Conservation (phyloP, 2,888 invertebrate genomes). For the Drosophila demipolita region DNA sequence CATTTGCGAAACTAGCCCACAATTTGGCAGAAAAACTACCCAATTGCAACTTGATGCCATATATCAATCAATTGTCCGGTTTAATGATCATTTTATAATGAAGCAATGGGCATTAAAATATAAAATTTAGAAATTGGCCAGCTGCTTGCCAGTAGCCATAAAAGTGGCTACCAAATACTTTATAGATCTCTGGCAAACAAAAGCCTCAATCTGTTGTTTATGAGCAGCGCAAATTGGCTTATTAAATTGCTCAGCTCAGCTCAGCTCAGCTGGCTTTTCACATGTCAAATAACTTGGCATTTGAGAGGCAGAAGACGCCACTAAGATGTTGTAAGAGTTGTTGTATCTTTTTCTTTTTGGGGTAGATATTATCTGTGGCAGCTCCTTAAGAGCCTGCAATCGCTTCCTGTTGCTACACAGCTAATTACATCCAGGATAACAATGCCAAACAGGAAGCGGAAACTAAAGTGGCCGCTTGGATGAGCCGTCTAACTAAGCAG, state of each 20-base stretch:
- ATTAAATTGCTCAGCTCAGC: slow-evolving; percentile 41
- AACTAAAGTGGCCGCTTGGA: slow-evolving; percentile 68
- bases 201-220: slow-evolving; percentile 63
- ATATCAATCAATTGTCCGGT: slow-evolving; percentile 70
- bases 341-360: slow-evolving; percentile 11
- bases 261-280: slow-evolving; percentile 50
- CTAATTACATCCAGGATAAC: slow-evolving; percentile 73
- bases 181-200: slow-evolving; percentile 12
- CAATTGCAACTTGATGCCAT: slow-evolving; percentile 23
- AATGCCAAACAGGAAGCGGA: slow-evolving; percentile 73
- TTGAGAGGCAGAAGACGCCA: slow-evolving; percentile 8
- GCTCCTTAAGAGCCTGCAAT: slow-evolving; percentile 36
- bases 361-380: slow-evolving; percentile 31
- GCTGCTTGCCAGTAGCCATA: slow-evolving; percentile 48
- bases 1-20: slow-evolving; percentile 39
- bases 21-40: slow-evolving; percentile 18
- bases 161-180: slow-evolving; percentile 23
- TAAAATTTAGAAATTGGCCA: slow-evolving; percentile 19
- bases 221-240: slow-evolving; percentile 69
- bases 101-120: slow-evolving; percentile 42
- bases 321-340: slow-evolving; percentile 15
- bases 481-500: slow-evolving; percentile 56
- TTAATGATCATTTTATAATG: slow-evolving; percentile 66
- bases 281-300: slow-evolving; percentile 65
- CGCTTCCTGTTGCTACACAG: slow-evolving; percentile 61